Evolutionary conservation across 2,888 invertebrate genomes (phyloP).

Genomic region (Chymomyza fuscimana): DNA sequence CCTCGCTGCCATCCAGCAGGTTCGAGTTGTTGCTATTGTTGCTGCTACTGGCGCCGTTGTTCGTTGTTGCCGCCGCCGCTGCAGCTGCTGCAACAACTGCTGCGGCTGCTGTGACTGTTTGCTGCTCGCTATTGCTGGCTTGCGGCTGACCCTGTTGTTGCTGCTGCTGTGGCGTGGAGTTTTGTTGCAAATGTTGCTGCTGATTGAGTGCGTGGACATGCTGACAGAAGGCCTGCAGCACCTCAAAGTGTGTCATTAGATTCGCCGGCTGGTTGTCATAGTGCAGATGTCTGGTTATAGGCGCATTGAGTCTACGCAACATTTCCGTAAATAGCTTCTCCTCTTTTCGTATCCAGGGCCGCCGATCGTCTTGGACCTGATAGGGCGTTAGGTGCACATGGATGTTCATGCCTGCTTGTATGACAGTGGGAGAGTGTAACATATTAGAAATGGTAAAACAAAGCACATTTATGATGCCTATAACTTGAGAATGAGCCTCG

Average conservation of each 20-base stretch:
- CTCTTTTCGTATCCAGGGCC: conserved; percentile 92
- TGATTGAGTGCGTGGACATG: conserved; percentile 78
- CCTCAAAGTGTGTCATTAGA: conserved; percentile 89
- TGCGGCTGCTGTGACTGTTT: conserved; percentile 54
- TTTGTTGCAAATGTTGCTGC: conserved; percentile 61
- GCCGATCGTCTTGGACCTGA: conserved; percentile 88
- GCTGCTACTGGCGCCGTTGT: conserved; percentile 52
- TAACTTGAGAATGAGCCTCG: no score
- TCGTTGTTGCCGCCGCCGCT: conserved; percentile 37
- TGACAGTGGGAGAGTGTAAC: neutral
- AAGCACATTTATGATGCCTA: no score
- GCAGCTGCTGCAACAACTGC: conserved; percentile 23
- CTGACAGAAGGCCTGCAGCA: conserved; percentile 84
- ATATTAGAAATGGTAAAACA: neutral
- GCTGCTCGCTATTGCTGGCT: conserved; percentile 49
- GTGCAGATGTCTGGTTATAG: conserved; percentile 84
- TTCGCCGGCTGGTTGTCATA: conserved; percentile 81
- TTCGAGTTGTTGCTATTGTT: conserved; percentile 53
- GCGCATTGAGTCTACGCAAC: conserved; percentile 84
- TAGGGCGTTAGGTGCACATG: conserved; percentile 94
- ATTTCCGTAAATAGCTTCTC: conserved; percentile 87
- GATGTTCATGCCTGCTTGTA: conserved; percentile 83
- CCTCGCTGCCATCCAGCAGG: conserved; percentile 71
- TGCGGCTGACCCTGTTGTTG: conserved; percentile 48
- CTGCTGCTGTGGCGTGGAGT: conserved; percentile 55